Evolutionary conservation across 2,797 vertebrate genomes (phyloP), one percentile per base, ranked within the genome.

Genomic region (Lophura swinhoii): DNA sequence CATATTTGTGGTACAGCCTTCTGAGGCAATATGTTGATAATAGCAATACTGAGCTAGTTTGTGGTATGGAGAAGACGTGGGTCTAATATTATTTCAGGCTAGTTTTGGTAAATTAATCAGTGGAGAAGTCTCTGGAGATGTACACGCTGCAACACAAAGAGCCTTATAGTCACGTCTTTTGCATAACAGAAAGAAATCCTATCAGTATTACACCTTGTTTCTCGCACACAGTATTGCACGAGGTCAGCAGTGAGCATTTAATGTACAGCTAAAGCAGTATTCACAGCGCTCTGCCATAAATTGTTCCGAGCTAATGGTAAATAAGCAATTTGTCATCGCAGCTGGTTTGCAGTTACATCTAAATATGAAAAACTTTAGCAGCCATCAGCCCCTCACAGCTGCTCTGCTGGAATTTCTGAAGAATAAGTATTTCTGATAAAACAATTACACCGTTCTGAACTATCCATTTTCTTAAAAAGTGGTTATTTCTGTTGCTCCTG

Each of bases 261-360:
- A 87, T 44, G 81, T 83, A 85, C 64, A 14, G 10, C 83, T 21
- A 31, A 77, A 74, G 90, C 39, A 15, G 56, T 2, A 44, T 60
- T 55, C 80, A 14, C 59, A 39, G 78, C 3, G 41, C 87, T 87
- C 68, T 72, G n/a, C 26, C 44, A 93, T 93, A 92, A 68, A 63
- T 5, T 51, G 58, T 68, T 66, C 88, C 10, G 18, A 87, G 63
- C 31, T 77, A 84, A 73, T 1, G 44, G 89, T 33, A 94, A 94
- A 94, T 64, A 89, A 94, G 73, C 77, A 91, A 85, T 91, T 69
- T 94, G 84, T 85, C 68, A 55, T 67, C 77, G 71, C 56, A 97
- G 84, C 49, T 88, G 71, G 83, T 81, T 93, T 86, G 74, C 51
- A 91, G 49, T 68, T 10, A 93, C 59, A 83, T 31, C 58, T 93